phyloP scores from a whole-genome alignment of 2,888 invertebrate species.

The Cephus sareptanus region DNA sequence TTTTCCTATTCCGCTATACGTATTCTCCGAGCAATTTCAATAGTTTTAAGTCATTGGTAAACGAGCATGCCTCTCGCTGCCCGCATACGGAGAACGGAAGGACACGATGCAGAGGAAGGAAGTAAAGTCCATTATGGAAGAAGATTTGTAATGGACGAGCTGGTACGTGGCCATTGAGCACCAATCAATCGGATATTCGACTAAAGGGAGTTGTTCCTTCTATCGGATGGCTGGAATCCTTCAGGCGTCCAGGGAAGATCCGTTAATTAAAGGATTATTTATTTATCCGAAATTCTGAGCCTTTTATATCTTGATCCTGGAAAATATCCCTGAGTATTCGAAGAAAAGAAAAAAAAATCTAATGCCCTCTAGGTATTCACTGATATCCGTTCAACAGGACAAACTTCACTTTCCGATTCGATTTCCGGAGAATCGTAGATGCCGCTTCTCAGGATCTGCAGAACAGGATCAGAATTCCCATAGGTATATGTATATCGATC shows the following conservation, averaged over 20 bases:
- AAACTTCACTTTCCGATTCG: too few relatives aligned
- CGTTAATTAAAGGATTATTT: slow-evolving; percentile 40
- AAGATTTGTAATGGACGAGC: too few relatives aligned
- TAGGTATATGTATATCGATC: too few relatives aligned
- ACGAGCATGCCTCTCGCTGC: too few relatives aligned
- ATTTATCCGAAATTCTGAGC: slow-evolving; percentile 26
- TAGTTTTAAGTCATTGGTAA: slow-evolving; percentile 39
- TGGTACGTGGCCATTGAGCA: too few relatives aligned
- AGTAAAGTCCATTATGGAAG: too few relatives aligned
- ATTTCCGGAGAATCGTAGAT: too few relatives aligned
- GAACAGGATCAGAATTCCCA: too few relatives aligned
- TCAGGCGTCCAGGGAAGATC: not conserved
- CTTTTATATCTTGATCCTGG: slow-evolving; percentile 19
- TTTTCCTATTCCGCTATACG: slow-evolving; percentile 42
- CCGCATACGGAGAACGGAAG: too few relatives aligned
- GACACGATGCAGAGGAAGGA: too few relatives aligned
- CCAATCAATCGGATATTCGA: not conserved
- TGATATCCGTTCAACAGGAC: slow-evolving; percentile 1
- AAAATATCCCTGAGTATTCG: slow-evolving; percentile 12
- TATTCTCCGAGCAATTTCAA: slow-evolving; percentile 40
- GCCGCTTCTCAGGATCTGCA: too few relatives aligned
- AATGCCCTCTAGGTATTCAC: not conserved
- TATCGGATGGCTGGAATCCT: not conserved
- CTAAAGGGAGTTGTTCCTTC: not conserved
- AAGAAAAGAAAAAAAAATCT: slow-evolving; percentile 14